Conservation (phyloP, 2,797 vertebrate species). For the Cetoscarus ocellatus region DNA sequence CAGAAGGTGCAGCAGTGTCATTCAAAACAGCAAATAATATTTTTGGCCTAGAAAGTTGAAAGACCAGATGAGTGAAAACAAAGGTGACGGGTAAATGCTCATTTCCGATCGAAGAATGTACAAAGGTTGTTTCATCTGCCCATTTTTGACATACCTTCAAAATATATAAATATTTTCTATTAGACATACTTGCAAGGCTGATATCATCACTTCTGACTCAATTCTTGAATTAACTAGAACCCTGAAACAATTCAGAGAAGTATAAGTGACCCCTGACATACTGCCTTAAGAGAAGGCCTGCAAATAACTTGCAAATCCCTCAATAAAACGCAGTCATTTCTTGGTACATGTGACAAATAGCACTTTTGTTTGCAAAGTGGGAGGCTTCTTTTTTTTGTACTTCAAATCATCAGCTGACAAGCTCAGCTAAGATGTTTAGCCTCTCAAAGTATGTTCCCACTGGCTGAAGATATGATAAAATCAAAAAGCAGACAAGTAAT, state of each 20-base stretch:
- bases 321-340: conserved; percentile 41
- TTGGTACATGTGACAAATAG: conserved; percentile 47
- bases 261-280: conserved; percentile 1
- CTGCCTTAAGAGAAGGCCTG: conserved; percentile 12
- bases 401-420: conserved; percentile 73
- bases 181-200: no score
- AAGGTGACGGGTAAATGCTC: conserved; percentile 37
- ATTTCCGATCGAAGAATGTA: conserved; percentile 64
- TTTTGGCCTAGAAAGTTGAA: conserved; percentile 73
- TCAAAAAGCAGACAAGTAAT: conserved; percentile 87
- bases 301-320: conserved; percentile 33
- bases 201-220: conserved; percentile 18
- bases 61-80: conserved; percentile 74
- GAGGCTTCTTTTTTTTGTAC: conserved; percentile 31
- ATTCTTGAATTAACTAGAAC: conserved; percentile 27
- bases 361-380: conserved; percentile 60
- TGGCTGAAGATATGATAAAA: conserved; percentile 85
- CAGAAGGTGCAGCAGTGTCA: background rate
- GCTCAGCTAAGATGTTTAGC: conserved; percentile 81
- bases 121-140: conserved; percentile 52
- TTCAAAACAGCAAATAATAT: conserved; percentile 54
- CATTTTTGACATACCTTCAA: conserved; percentile 73
- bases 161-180: no score
- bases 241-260: conserved; percentile 31
- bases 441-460: conserved; percentile 79